Base-by-base conservation (phyloP, 2,113 vertebrate species). In the Spermophilus dauricus region DNA sequence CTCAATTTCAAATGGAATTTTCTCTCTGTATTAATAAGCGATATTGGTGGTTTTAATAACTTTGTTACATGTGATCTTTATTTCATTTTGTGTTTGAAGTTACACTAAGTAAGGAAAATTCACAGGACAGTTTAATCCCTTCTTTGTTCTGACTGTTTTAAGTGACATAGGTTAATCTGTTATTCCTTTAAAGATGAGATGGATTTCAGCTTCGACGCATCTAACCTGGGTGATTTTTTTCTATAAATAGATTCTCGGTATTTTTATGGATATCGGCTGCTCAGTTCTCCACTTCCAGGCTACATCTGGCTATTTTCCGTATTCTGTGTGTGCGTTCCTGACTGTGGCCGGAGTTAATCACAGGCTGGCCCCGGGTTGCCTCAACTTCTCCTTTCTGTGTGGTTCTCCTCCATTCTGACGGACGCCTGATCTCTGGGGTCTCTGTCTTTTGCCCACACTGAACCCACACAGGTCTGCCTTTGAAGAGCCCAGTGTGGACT, bases 401-500 rank as follows among this genome's bases (percentile, higher is more conserved):
- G 82, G 11, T 13, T 24, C 0, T 20, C 17, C 7, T 14, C 17
- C 28, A 0, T 6, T 18, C 45, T 20, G 14, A 4, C 17, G 0
- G 42, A 45, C 7, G 14, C 63, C 10, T 18, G 5, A 4, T 7
- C 5, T 81, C 34, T 8, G 7, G 20, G 8, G 56, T 53, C 69
- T 67, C 28, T 67, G 39, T 72, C 34, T 53, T 26, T 56, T 58
- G 28, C 32, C 37, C 17, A 0, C 65, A 76, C 65, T 83, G 80
- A 84, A 28, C 84, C 72, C 51, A 5, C 24, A 24, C 51, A 94
- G 39, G 77, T 30, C 89, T 69, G 42, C n/a, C 92, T 26, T 86
- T 70, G 86, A 75, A 93, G 86, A 51, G n/a, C 0, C n/a, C 2
- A 34, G 13, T 76, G 37, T 70, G 86, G 45, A 72, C 63, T 28